These are phyloP conservation scores for Acromyrmex charruanus DNA, from an alignment of 1,140 invertebrate species.

Conservation along the genomic window DNA sequence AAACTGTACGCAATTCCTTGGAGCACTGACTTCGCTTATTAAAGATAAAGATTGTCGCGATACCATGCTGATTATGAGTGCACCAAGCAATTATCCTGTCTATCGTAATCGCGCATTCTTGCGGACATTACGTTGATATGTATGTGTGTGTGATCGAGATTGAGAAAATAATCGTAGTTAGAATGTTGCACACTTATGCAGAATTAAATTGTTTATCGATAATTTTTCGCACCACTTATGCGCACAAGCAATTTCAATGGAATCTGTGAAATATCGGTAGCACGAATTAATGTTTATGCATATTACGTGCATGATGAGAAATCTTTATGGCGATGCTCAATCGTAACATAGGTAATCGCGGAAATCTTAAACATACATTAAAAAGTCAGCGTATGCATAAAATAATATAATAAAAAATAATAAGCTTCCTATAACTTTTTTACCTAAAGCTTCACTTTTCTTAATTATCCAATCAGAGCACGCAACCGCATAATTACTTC, in stretches of 20 bases:
- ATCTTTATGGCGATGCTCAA: background rate
- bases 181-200: background rate
- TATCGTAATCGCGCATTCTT: conserved; percentile 41
- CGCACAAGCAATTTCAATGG: background rate
- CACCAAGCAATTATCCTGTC: conserved; percentile 47
- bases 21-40: conserved; percentile 48
- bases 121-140: background rate
- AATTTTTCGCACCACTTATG: background rate
- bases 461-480: conserved; percentile 21
- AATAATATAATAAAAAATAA: background rate
- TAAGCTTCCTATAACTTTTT: background rate
- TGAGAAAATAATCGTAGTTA: conserved; percentile 25
- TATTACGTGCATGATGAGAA: no score
- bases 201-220: conserved; percentile 49
- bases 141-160: background rate
- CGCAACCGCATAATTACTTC: conserved; percentile 21
- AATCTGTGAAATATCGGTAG: conserved; percentile 1
- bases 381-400: background rate
- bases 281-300: background rate
- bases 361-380: background rate
- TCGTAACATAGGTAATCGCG: background rate
- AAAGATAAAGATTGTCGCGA: conserved; percentile 64
- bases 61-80: conserved; percentile 51
- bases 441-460: background rate
- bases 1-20: conserved; percentile 42